Base-by-base conservation (phyloP, 2,888 invertebrate species). In the Synanthedon vespiformis region DNA sequence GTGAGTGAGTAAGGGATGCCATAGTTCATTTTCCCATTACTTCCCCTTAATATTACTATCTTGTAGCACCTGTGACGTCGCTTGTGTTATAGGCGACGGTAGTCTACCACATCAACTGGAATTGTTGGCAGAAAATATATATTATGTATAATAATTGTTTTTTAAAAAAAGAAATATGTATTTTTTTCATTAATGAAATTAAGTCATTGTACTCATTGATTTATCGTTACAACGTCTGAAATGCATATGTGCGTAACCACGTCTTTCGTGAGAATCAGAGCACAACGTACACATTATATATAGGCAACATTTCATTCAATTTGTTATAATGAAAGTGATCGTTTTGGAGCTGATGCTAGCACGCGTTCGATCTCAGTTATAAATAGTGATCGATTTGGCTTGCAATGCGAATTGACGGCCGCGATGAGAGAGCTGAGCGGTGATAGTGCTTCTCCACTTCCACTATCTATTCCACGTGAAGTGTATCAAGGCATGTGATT, bases 341-440 rank as follows among this genome's bases (percentile, higher is more conserved):
- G 58, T 55, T 53, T 61, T 58, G 60, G 53, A 59, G 55, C 64
- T 61, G 61, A 61, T 57, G 61, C 55, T 56, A 60, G 65, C 59
- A 56, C 52, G 56, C 56, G 56, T 56, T 22, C 48, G 58, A 55
- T 57, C 55, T 58, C 61, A 60, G 57, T 64, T 82, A 81, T 78
- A 81, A 82, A 82, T 81, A 83, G 80, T 79, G 73, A 80, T 81
- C 70, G 72, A 80, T 77, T 81, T 81, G 80, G 80, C 80, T 70
- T 65, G 67, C 69, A 71, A 74, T 65, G 67, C 69, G 71, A 74
- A 75, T 77, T 74, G 73, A 72, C 70, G 49, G 71, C 63, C 65
- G 64, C 68, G 67, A 61, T 62, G 67, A 63, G 67, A 66, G 67
- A 66, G 64, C 62, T 59, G 64, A 57, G 52, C 57, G 50, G 54